Base-by-base conservation (phyloP, 2,888 invertebrate species). In the Erebia epiphron region DNA sequence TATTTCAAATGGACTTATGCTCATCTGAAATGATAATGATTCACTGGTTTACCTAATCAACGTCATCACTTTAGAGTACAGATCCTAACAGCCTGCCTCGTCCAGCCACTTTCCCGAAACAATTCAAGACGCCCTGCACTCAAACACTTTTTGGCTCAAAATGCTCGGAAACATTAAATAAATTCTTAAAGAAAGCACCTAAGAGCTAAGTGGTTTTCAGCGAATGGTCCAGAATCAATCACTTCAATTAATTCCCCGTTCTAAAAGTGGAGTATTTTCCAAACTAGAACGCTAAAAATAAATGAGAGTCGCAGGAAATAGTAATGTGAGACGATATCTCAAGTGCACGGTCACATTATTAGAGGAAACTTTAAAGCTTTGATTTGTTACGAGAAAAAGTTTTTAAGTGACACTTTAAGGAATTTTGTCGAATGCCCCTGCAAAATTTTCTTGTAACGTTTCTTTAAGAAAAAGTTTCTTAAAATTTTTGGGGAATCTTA, bases 151-250 rank as follows among this genome's bases (percentile, higher is more conserved):
- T 43, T 9, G n/a, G 13, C 43, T 41, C n/a, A 60, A 43, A 35
- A 43, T 43, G 16, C 11, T 43, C n/a, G 1, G 41, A 7, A 41
- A 41, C 14, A 35, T 9, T n/a, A n/a, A n/a, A n/a, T n/a, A n/a
- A 43, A 58, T n/a, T 18, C 18, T 64, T 4, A 57, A 7, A 16
- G 57, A 65, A 65, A 60, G 21, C 41, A 60, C 52, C 21, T 65
- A 52, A 65, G n/a, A 54, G 54, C 54, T 54, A 57, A 57, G 56
- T 61, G 52, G 66, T 66, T 61, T 62, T 50, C 49, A 57, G 61
- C 57, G 46, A 70, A 70, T 63, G 70, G 41, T 46, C 60, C 66
- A 56, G 43, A 66, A 70, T 62, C 67, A 62, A 67, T 70, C 56
- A 62, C 67, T 50, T 41, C 70, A 67, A 67, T 67, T 62, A 63